phyloP scores from a whole-genome alignment of 2,888 invertebrate genomes.

The Meiosimyza decipiens region DNA sequence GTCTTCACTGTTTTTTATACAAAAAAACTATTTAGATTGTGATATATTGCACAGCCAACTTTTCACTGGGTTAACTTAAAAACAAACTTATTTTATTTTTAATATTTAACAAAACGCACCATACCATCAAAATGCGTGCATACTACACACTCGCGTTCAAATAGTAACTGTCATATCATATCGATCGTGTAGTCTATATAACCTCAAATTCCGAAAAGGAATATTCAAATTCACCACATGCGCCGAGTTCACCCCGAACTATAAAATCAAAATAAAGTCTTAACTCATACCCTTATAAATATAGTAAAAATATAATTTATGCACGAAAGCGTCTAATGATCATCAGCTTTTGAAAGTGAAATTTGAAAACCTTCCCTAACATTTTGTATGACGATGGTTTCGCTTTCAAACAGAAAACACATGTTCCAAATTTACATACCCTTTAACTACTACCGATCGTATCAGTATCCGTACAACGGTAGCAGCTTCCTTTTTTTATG shows the following conservation, averaged over 20 bases:
- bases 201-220: neutral
- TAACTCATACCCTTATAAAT: no score
- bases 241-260: constrained; percentile 24
- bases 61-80: neutral
- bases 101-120: neutral
- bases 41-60: neutral
- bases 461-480: neutral
- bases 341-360: constrained; percentile 19
- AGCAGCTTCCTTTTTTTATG: constrained; percentile 32
- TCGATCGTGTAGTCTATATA: neutral
- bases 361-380: neutral
- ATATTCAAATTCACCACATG: neutral
- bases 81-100: neutral
- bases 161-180: neutral
- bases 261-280: no score
- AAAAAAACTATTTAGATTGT: no score
- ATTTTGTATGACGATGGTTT: neutral
- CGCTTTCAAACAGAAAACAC: neutral
- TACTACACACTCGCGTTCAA: neutral
- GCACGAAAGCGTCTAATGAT: constrained; percentile 4
- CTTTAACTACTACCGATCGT: neutral
- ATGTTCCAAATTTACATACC: neutral
- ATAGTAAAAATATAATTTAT: constrained; percentile 21
- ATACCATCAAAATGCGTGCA: neutral
- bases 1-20: no score